Conservation (phyloP, 1,140 invertebrate species). For the Bathynomus jamesi region DNA sequence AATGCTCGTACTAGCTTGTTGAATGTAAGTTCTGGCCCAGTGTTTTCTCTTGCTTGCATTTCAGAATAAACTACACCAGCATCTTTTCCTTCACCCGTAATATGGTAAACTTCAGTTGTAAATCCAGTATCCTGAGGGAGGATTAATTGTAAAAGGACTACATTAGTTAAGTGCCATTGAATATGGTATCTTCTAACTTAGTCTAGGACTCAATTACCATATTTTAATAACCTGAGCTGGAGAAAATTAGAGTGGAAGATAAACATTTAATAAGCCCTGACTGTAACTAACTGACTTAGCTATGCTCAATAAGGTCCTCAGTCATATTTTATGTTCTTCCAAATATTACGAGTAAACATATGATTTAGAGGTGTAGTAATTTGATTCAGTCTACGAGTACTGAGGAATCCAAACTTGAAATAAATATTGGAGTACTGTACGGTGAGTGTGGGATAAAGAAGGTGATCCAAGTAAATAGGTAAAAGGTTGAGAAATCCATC, state of each 20-base stretch:
- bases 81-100: slow-evolving; percentile 78
- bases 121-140: slow-evolving; percentile 49
- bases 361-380: no score
- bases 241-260: not conserved
- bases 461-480: slow-evolving; percentile 83
- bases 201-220: not conserved
- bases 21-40: slow-evolving; percentile 59
- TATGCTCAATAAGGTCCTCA: no score
- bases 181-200: not conserved
- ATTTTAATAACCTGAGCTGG: not conserved
- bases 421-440: slow-evolving; percentile 43
- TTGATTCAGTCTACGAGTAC: no score
- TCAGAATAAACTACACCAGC: slow-evolving; percentile 89
- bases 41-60: slow-evolving; percentile 80
- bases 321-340: no score
- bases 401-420: not conserved
- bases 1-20: slow-evolving; percentile 56
- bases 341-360: no score
- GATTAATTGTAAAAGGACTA: not conserved
- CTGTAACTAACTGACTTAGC: no score
- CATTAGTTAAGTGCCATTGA: not conserved
- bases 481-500: slow-evolving; percentile 79
- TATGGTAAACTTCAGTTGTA: slow-evolving; percentile 84
- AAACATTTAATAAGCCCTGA: not conserved
- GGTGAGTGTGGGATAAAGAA: slow-evolving; percentile 72